Conservation (phyloP, 2,113 vertebrate species). For the Sinocyclocheilus grahami region DNA sequence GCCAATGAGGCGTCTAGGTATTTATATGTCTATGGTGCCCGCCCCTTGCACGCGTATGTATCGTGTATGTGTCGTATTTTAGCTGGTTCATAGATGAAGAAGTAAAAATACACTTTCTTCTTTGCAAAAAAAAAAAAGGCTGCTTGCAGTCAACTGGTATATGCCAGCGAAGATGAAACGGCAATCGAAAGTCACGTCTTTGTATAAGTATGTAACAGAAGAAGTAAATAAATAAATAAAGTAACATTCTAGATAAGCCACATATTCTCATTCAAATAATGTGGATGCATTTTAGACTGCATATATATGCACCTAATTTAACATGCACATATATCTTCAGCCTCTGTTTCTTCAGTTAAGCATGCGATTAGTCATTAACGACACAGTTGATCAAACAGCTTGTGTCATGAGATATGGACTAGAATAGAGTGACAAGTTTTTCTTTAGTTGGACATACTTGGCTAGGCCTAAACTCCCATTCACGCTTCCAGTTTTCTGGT, state of each 20-base stretch:
- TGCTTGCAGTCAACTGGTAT: too few relatives aligned
- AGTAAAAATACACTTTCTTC: neutral
- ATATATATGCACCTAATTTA: neutral
- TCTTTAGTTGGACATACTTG: neutral
- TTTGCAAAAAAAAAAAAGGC: neutral
- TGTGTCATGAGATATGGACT: neutral
- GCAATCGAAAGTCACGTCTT: neutral
- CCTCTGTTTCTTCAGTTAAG: neutral
- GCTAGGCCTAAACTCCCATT: neutral
- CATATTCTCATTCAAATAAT: neutral
- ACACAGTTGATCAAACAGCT: neutral
- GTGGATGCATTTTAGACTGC: neutral
- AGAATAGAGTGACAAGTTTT: neutral
- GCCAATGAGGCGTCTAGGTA: too few relatives aligned
- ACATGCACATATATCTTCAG: neutral
- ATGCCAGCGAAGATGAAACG: too few relatives aligned
- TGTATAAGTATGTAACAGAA: neutral
- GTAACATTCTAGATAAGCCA: neutral
- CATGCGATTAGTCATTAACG: too few relatives aligned
- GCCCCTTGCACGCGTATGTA: neutral
- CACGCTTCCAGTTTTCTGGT: neutral
- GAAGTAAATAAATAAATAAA: neutral
- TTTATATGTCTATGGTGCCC: too few relatives aligned
- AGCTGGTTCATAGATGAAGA: neutral
- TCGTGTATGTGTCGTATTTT: neutral